Evolutionary conservation across 2,888 invertebrate species (phyloP).

Genomic region (Liopterus haemorrhoidalis): DNA sequence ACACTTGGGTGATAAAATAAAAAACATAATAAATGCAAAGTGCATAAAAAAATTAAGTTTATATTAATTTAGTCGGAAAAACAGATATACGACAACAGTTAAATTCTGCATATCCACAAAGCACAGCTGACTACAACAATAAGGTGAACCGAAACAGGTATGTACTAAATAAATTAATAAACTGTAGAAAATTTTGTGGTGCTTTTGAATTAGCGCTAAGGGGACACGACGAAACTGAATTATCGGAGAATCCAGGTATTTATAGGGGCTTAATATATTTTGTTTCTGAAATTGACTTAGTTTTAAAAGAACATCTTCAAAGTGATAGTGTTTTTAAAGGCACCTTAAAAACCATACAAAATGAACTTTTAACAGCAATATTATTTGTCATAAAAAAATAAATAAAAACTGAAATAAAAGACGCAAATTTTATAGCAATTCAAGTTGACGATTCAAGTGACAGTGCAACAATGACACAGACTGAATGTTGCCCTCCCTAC

Average conservation of each 20-base stretch:
- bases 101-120: conserved; percentile 20
- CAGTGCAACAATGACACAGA: too few relatives aligned
- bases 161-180: conserved; percentile 29
- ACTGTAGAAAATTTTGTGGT: conserved; percentile 33
- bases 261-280: conserved; percentile 32
- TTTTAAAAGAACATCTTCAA: conserved; percentile 28
- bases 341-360: conserved; percentile 10
- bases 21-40: too few relatives aligned
- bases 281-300: conserved; percentile 22
- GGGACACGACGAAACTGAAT: conserved; percentile 30
- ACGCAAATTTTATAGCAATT: too few relatives aligned
- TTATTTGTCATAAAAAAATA: too few relatives aligned
- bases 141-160: conserved; percentile 28
- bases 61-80: too few relatives aligned
- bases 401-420: too few relatives aligned
- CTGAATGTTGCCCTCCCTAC: too few relatives aligned
- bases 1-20: too few relatives aligned
- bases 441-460: too few relatives aligned
- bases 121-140: conserved; percentile 19
- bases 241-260: conserved; percentile 28
- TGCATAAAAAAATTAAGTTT: too few relatives aligned
- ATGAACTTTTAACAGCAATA: conserved; percentile 8
- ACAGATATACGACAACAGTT: conserved; percentile 26
- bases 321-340: conserved; percentile 30
- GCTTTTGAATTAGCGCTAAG: conserved; percentile 32